A percentile compares a stretch with the other conserved stretches of the same genome.
Conservation (phyloP, 2,113 vertebrate species). For the Muscicapa adusta region DNA sequence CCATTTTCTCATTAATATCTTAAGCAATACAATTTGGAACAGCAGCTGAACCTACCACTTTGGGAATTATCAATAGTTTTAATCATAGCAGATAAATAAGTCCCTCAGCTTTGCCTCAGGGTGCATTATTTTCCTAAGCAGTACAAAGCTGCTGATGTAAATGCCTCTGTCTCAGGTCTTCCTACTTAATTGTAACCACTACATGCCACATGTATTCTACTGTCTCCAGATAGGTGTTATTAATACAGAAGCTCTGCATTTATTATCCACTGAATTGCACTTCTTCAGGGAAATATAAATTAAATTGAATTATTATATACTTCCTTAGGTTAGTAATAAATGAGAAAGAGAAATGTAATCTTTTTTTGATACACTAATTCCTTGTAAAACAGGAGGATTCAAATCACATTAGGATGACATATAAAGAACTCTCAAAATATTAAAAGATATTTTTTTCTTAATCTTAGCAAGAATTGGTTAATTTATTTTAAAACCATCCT, state of each 20-base stretch:
- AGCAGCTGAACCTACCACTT: neutral
- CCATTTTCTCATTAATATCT: constrained; percentile 33
- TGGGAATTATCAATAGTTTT: constrained; percentile 19
- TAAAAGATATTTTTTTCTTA: neutral
- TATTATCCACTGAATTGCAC: constrained; percentile 20
- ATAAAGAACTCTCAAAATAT: neutral
- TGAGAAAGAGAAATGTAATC: constrained; percentile 19
- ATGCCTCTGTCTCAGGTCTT: constrained; percentile 20
- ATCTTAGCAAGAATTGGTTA: neutral
- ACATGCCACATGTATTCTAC: neutral
- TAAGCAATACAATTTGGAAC: neutral
- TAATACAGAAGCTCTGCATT: neutral
- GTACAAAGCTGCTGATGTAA: neutral
- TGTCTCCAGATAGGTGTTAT: constrained; percentile 15
- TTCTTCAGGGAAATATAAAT: constrained; percentile 50
- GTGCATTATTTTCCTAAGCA: constrained; percentile 13
- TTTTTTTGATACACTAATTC: constrained; percentile 27
- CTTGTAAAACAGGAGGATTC: constrained; percentile 27
- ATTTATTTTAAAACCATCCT: neutral
- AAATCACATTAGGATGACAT: neutral
- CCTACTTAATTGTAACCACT: constrained; percentile 13
- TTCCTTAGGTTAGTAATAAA: constrained; percentile 45
- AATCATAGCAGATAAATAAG: constrained; percentile 29
- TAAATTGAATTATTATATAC: constrained; percentile 42
- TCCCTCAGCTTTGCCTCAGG: constrained; percentile 38